These are phyloP conservation scores for Mellivora capensis DNA, from an alignment of 2,113 vertebrate species.

Conservation along the genomic window DNA sequence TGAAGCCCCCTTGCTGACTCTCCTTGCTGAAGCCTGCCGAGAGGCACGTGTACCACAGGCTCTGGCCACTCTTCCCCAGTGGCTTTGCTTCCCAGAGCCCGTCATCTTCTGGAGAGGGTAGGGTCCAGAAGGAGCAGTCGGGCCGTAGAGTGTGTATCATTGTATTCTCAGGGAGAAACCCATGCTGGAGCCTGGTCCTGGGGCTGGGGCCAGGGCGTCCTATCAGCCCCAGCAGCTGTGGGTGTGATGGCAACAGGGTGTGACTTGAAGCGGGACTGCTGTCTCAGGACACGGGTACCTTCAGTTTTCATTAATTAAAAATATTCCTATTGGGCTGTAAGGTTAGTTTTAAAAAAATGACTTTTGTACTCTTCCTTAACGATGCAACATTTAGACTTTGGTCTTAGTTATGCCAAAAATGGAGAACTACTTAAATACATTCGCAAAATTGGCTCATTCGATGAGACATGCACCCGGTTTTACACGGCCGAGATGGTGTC, in stretches of 20 bases:
- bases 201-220: neutral
- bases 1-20: too few species aligned
- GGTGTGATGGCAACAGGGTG: neutral
- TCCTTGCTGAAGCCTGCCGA: neutral
- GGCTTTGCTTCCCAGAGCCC: neutral
- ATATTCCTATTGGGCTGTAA: neutral
- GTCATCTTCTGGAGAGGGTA: neutral
- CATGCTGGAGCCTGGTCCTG: neutral
- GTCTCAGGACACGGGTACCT: neutral
- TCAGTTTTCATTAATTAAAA: neutral
- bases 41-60: neutral
- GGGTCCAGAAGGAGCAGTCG: neutral
- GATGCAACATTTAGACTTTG: conserved; percentile 89
- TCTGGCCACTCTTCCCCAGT: too few species aligned
- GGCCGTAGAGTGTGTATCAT: neutral
- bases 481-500: conserved; percentile 98
- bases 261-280: neutral
- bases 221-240: neutral
- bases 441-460: conserved; percentile 99
- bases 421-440: conserved; percentile 99
- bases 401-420: conserved; percentile 99
- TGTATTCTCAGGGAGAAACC: neutral
- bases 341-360: neutral
- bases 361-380: conserved; percentile 79
- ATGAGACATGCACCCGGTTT: conserved; percentile 99